Base-by-base conservation (phyloP, 2,797 vertebrate genomes). In the Netta rufina region DNA sequence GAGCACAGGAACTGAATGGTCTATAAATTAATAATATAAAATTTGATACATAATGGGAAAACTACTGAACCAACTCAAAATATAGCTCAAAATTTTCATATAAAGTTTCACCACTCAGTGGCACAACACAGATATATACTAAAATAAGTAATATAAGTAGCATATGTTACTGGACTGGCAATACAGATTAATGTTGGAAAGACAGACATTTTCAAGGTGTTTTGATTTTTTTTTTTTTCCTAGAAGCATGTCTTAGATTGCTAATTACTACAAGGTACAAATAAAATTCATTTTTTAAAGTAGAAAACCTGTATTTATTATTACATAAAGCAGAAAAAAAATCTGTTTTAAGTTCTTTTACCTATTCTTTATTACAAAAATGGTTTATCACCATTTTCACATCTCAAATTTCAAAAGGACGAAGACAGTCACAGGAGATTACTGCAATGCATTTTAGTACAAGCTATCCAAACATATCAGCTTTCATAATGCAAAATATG, bases 391-490 rank as follows among this genome's bases (percentile, higher is more conserved):
- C 41, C 77, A 38, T 58, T 62, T 84, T 70, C 3, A 62, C 79
- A 53, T 57, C n/a, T 66, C 56, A 82, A 39, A 62, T 60, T 89
- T 90, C 45, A 49, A 71, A 84, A 77, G 25, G 64, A 80, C 74
- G 76, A 54, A 87, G 66, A 45, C 16, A 76, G 54, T 72, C 69
- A 58, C 1, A 58, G 49, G 45, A 80, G 78, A 95, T 80, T 61
- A 82, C 24, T 51, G 43, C 36, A 84, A 74, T 22, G 57, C 61
- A 79, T 67, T 95, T 84, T 41, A 77, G 89, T 80, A 87, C 87
- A 51, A 91, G 81, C 89, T 72, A 75, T 90, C 92, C 84, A 89
- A 93, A 65, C 28, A 38, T 8, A 95, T 92, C 78, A 95, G 81
- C 94, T 87, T 77, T 18, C 38, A 53, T 11, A 43, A 38, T 30